phyloP scores from a whole-genome alignment of 2,113 vertebrate species.

The Carollia perspicillata region DNA sequence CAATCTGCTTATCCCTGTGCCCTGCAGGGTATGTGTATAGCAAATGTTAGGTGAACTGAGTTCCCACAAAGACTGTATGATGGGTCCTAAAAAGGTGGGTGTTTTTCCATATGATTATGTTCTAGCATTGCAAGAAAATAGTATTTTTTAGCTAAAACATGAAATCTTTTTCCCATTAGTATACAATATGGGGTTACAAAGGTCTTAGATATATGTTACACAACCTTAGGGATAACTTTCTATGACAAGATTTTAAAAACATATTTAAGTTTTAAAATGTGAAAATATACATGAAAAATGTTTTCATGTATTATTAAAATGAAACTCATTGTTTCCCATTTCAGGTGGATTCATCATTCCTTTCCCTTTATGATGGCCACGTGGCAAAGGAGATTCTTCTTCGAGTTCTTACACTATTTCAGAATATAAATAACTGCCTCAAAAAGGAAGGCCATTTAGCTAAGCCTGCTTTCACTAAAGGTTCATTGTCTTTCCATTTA shows the following conservation, averaged over 20 bases:
- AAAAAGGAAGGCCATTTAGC: background rate
- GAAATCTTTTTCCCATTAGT: constrained; percentile 10
- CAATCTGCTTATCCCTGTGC: background rate
- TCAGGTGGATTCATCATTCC: constrained; percentile 87
- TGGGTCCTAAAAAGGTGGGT: constrained; percentile 6
- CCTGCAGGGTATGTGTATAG: no score
- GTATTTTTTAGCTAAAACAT: constrained; percentile 30
- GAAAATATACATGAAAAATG: background rate
- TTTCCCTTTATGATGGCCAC: constrained; percentile 86
- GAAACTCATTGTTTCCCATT: background rate
- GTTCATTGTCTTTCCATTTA: constrained; percentile 88
- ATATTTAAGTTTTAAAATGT: background rate
- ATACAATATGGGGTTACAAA: background rate
- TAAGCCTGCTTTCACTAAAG: constrained; percentile 79
- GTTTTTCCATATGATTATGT: constrained; percentile 13
- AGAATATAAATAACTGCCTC: constrained; percentile 86
- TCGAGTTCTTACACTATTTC: constrained; percentile 86
- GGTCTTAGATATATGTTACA: background rate
- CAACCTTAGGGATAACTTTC: background rate
- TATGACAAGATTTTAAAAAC: background rate
- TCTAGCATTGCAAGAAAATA: constrained; percentile 44
- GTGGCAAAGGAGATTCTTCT: constrained; percentile 87
- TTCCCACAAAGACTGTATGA: background rate
- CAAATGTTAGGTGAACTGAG: background rate
- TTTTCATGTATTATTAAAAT: background rate